These are phyloP conservation scores for Dasysyrphus tricinctus DNA, from an alignment of 2,888 invertebrate genomes.

Conservation along the genomic window DNA sequence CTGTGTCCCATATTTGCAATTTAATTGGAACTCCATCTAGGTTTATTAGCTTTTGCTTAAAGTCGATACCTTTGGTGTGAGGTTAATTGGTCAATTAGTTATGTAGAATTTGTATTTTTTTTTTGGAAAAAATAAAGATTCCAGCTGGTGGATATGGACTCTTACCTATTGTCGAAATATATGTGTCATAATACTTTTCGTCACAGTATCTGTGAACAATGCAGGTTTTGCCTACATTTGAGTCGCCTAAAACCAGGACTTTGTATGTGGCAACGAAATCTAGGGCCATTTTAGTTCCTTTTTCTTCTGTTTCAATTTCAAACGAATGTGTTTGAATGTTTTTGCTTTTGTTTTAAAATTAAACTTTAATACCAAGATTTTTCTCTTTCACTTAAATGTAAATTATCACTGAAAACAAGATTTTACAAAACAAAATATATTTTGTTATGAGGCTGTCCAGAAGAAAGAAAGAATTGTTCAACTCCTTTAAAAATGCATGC, in stretches of 20 bases:
- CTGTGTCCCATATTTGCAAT: conserved; percentile 90
- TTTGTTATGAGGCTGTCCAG: conserved; percentile 47
- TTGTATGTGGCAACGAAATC: conserved; percentile 95
- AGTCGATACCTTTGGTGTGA: conserved; percentile 89
- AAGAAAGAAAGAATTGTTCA: conserved; percentile 18
- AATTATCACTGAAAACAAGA: conserved; percentile 10
- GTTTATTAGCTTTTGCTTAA: conserved; percentile 95
- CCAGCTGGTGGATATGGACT: conserved; percentile 3
- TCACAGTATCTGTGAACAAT: conserved; percentile 95
- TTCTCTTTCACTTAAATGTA: conserved; percentile 15
- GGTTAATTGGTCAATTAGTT: conserved; percentile 51
- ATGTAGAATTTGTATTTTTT: conserved; percentile 1
- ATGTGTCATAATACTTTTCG: conserved; percentile 94
- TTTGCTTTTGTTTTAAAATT: not conserved
- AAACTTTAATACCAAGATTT: not conserved
- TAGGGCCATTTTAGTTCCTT: conserved; percentile 87
- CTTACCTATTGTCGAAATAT: conserved; percentile 95
- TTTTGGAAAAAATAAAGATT: not conserved
- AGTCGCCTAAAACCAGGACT: conserved; percentile 93
- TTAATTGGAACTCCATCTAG: conserved; percentile 94
- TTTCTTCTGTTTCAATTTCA: conserved; percentile 21
- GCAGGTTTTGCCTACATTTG: conserved; percentile 95
- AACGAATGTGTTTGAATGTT: conserved; percentile 16
- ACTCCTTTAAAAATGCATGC: conserved; percentile 12
- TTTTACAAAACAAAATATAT: conserved; percentile 64